Evolutionary conservation across 2,113 vertebrate genomes (phyloP), one percentile per base, ranked within the genome.

Genomic region (Hucho hucho): DNA sequence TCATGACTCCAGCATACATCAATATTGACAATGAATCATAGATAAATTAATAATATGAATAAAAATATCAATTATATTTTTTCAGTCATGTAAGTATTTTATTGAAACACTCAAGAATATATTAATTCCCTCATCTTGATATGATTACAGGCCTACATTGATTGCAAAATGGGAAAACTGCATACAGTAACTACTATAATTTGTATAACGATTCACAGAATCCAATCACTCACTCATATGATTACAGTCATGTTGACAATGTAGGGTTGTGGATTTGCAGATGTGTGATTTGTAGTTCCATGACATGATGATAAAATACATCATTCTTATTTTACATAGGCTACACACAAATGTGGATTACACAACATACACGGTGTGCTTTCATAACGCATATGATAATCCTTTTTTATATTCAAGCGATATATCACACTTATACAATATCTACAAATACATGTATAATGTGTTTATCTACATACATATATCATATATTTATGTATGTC

Each of bases 101-200:
- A 75, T 73, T 73, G 73, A 73, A 77, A 75, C 72, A 73, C 53
- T 74, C 68, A 77, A 75, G 4, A 22, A 66, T 18, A 66, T 74
- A 69, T 29, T 53, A 68, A 64, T 18, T 59, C 65, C 16, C 64
- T 56, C 53, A 68, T 75, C 18, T 22, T 59, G 53, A 59, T 3
- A 28, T 29, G 29, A 67, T 28, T 32, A 37, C 37, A 16, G n/a
- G 58, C 6, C 7, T 56, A 56, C n/a, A 61, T 61, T 24, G 18
- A 61, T 22, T 61, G n/a, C 58, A 22, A 61, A 22, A 61, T 61
- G n/a, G 53, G 58, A 61, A 61, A 61, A 61, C 58, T 61, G 1
- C 58, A 61, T 61, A 24, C 49, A 53, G 49, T 53, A 53, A 67
- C 13, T 47, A 46, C 5, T 20, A 74, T 53, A 9, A 43, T 16